Conservation (phyloP, 64 coral and sea anemone genomes). For the Montipora sp. region DNA sequence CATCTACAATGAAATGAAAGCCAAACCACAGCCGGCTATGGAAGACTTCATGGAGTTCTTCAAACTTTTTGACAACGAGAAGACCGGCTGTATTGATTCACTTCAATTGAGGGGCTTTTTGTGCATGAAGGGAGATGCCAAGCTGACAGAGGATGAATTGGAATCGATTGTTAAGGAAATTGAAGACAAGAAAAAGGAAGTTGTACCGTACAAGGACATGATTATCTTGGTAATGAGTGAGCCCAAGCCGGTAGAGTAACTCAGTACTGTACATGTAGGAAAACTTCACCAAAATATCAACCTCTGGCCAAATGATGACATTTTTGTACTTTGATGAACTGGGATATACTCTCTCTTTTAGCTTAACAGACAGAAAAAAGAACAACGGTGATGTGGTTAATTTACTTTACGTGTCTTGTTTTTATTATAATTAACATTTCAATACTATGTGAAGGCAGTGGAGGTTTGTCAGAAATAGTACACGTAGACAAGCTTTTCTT, state of each 20-base stretch:
- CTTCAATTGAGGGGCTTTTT: constrained; percentile 51
- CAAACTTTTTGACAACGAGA: constrained; percentile 57
- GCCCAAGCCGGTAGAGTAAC: neutral
- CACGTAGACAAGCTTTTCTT: no score
- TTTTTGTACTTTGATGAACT: neutral
- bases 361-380: neutral
- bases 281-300: neutral
- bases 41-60: constrained; percentile 72
- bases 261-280: no score
- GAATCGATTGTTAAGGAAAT: neutral
- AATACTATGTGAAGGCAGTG: no score
- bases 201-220: constrained; percentile 21
- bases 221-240: constrained; percentile 40
- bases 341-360: neutral
- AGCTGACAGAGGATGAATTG: constrained; percentile 40
- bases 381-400: neutral
- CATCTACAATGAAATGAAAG: constrained; percentile 51
- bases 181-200: constrained; percentile 37
- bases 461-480: no score
- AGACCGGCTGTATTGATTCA: constrained; percentile 44
- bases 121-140: constrained; percentile 54
- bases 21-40: constrained; percentile 60
- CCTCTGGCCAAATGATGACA: neutral
- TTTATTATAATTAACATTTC: neutral
- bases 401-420: neutral